These are phyloP conservation scores for Tetramorium alpestre DNA, from an alignment of 1,140 invertebrate species.

Conservation along the genomic window DNA sequence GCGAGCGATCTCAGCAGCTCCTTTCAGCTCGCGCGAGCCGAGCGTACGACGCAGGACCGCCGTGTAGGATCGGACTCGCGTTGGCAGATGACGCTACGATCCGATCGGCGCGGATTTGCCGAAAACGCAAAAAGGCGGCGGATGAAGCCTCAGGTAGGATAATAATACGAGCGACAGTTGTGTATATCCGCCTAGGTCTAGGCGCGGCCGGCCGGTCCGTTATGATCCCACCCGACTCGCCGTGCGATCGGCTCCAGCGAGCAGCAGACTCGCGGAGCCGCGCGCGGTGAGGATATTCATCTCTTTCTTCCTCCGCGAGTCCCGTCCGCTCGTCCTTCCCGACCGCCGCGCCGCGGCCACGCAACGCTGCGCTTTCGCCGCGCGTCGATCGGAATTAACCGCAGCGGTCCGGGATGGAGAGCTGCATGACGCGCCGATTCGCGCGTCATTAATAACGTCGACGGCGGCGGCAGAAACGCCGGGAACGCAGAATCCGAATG, in stretches of 20 bases:
- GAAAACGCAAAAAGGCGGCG: slow-evolving; percentile 67
- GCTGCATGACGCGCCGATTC: background rate
- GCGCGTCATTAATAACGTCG: background rate
- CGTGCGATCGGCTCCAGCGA: slow-evolving; percentile 70
- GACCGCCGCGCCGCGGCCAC: background rate
- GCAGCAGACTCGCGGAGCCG: slow-evolving; percentile 56
- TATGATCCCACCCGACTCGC: slow-evolving; percentile 75
- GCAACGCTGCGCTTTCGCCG: slow-evolving; percentile 23
- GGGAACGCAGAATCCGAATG: no score
- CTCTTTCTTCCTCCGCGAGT: background rate
- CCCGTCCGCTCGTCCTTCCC: background rate
- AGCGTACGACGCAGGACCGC: no score
- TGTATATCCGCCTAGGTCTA: slow-evolving; percentile 77
- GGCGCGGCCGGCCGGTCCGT: slow-evolving; percentile 79
- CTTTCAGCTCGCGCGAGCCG: slow-evolving; percentile 10
- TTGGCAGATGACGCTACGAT: slow-evolving; percentile 67
- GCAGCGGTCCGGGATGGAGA: background rate
- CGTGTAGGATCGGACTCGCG: background rate
- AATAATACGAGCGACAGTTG: slow-evolving; percentile 60
- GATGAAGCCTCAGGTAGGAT: slow-evolving; percentile 7
- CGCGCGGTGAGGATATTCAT: background rate
- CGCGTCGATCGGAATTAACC: slow-evolving; percentile 13
- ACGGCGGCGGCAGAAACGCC: no score
- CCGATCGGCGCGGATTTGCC: slow-evolving; percentile 26
- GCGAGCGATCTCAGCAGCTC: slow-evolving; percentile 13